phyloP scores from a whole-genome alignment of 2,113 vertebrate genomes.

The Sceloporus tristichus region DNA sequence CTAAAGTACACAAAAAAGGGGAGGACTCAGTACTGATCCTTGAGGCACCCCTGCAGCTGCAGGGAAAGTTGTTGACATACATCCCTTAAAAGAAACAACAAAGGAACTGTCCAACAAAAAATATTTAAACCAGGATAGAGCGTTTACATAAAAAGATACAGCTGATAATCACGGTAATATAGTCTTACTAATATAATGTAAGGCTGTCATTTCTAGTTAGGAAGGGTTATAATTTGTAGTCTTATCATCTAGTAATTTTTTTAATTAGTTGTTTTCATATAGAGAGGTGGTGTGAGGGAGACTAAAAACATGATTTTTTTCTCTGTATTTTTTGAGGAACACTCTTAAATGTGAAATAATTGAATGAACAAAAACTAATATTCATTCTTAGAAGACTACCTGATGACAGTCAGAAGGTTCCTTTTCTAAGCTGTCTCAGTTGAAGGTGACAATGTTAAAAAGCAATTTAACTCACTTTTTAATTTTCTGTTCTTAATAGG shows the following conservation, averaged over 20 bases:
- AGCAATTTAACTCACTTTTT: not conserved
- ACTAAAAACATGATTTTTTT: not conserved
- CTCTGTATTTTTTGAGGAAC: not conserved
- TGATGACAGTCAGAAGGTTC: not conserved
- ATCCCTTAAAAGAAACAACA: too few relatives aligned
- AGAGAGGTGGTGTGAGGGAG: too few relatives aligned
- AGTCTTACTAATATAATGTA: not conserved
- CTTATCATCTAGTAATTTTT: not conserved
- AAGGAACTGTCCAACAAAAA: too few relatives aligned
- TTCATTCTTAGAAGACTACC: not conserved
- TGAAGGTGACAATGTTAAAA: not conserved
- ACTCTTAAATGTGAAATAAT: constrained; percentile 9
- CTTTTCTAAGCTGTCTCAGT: not conserved
- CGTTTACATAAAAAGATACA: too few relatives aligned
- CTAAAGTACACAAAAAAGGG: too few relatives aligned
- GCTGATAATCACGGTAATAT: not conserved
- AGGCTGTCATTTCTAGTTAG: not conserved
- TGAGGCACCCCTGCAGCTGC: too few relatives aligned
- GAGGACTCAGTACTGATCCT: too few relatives aligned
- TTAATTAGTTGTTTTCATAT: not conserved
- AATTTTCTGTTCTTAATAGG: not conserved
- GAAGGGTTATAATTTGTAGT: not conserved
- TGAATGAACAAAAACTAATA: not conserved
- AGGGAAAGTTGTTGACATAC: too few relatives aligned
- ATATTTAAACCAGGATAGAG: too few relatives aligned